Percentiles rank a stretch among this genome's conserved stretches.
phyloP scores from a whole-genome alignment of 2,113 vertebrate genomes.

The Silurus asotus region DNA sequence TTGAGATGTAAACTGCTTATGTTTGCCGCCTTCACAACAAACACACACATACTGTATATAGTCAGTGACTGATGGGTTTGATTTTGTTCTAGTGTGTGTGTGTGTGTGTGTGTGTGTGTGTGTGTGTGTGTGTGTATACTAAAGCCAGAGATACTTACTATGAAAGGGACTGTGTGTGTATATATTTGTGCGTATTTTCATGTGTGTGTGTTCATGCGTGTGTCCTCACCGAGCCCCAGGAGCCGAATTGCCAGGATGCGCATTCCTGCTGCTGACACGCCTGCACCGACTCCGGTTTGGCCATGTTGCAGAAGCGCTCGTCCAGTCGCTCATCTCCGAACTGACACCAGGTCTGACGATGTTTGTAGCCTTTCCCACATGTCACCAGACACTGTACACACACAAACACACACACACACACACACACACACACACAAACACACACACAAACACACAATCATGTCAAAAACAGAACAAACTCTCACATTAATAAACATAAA shows the following conservation, averaged over 20 bases:
- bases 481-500: not conserved
- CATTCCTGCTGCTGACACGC: slow-evolving; percentile 93
- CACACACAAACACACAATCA: not conserved
- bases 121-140: not conserved
- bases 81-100: no score
- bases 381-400: slow-evolving; percentile 88
- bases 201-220: not conserved
- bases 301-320: slow-evolving; percentile 82
- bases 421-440: not conserved
- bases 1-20: slow-evolving; percentile 22
- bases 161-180: not conserved
- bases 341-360: slow-evolving; percentile 95
- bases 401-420: not conserved
- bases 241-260: slow-evolving; percentile 95
- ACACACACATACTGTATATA: not conserved
- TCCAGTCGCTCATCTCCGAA: slow-evolving; percentile 88
- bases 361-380: slow-evolving; percentile 93
- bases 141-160: not conserved
- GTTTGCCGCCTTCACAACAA: slow-evolving; percentile 10
- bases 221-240: slow-evolving; percentile 92
- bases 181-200: no score
- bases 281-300: slow-evolving; percentile 85
- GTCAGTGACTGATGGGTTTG: slow-evolving; percentile 4
- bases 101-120: not conserved
- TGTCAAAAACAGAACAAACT: not conserved